Base-by-base conservation (phyloP, 2,888 invertebrate genomes). In the Blomia tropicalis region DNA sequence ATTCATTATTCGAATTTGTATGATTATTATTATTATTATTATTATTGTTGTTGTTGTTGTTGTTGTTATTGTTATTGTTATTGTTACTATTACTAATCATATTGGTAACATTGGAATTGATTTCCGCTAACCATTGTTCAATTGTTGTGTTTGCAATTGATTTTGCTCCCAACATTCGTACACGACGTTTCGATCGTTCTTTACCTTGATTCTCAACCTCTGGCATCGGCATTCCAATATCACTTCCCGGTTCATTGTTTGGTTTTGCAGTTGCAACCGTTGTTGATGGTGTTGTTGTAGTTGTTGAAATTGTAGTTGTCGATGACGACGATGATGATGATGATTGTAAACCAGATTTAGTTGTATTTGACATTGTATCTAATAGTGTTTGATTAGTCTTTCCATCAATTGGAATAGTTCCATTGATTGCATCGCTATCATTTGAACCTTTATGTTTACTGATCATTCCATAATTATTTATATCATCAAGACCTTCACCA, bases 381-480 rank as follows among this genome's bases (percentile, higher is more conserved):
- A 14, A 17, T n/a, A 41, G 14, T 14, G 51, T 47, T 14, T 14
- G 7, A 47, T 47, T 27, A 19, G 7, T 61, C 7, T 61, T 61
- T 2, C 31, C 31, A 4, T 43, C 56, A 51, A 51, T 47, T 17
- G 60, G n/a, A 47, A n/a, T 47, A 14, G 51, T 47, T 19, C 51
- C 51, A 47, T 47, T 47, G n/a, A 14, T 41, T 14, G 7, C 14
- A 7, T 11, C 11, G 23, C 7, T 47, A 7, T 47, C 51, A 47
- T 47, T 47, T 7, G 7, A 7, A 22, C 14, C n/a, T 27, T 47
- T 47, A n/a, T 47, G 51, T 47, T 47, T 47, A n/a, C 51, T 47
- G 14, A 47, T 47, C 11, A 59, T 25, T 25, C 63, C 63, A 47
- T 59, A 59, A 53, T 54, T 63, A 25, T 63, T 63, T 32, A 63